Percentiles rank a stretch among this genome's conserved stretches.
Evolutionary conservation across 1,140 invertebrate genomes (phyloP).

Genomic region (Penaeus chinensis): DNA sequence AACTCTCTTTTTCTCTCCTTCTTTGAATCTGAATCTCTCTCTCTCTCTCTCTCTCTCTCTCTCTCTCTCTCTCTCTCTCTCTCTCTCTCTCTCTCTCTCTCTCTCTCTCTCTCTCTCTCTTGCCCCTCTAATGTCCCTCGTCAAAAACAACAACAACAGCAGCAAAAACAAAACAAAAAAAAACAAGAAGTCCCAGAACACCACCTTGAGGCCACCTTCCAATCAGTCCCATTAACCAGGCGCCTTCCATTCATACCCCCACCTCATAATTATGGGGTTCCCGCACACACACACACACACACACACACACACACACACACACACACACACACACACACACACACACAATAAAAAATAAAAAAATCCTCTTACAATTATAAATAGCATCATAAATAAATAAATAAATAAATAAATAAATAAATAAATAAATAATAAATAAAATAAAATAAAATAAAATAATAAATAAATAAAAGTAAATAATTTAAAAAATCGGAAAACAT

Average conservation of each 20-base stretch:
- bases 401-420: too few relatives aligned
- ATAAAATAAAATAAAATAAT: background rate
- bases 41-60: background rate
- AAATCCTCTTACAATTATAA: too few relatives aligned
- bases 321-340: slow-evolving; percentile 47
- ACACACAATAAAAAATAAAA: background rate
- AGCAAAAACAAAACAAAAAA: background rate
- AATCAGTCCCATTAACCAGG: too few relatives aligned
- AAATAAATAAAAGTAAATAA: background rate
- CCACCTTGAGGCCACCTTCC: too few relatives aligned
- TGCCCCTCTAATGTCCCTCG: background rate
- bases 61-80: slow-evolving; percentile 28
- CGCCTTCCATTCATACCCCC: too few relatives aligned
- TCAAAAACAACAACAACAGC: slow-evolving; percentile 5
- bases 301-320: slow-evolving; percentile 38
- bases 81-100: slow-evolving; percentile 7
- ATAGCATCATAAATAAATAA: too few relatives aligned
- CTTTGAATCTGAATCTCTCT: too few relatives aligned
- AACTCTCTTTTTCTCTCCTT: too few relatives aligned
- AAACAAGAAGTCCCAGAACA: slow-evolving; percentile 3
- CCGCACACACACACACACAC: background rate
- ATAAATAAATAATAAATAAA: background rate
- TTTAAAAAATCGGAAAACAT: background rate
- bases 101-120: too few relatives aligned
- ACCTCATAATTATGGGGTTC: too few relatives aligned